Base-by-base conservation (phyloP, 2,888 invertebrate species). In the Camptogramma bilineatum region DNA sequence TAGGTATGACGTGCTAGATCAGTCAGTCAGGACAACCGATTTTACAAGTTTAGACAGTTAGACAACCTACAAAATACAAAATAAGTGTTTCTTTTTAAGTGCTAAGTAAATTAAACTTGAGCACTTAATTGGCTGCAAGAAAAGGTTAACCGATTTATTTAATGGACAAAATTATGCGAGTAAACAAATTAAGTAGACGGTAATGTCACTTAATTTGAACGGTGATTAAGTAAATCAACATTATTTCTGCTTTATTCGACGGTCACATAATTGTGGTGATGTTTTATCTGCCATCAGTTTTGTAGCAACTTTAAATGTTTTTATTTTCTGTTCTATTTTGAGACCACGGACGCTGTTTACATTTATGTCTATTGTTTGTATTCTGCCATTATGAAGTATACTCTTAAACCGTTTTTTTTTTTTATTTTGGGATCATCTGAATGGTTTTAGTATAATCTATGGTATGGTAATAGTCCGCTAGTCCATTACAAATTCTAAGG, bases 111-210 rank as follows among this genome's bases (percentile, higher is more conserved):
- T 44, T 44, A 39, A n/a, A 44, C 44, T 53, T 53, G 44, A 44
- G 44, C 16, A 44, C 50, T 39, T 39, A 39, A 39, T 39, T 28
- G 55, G 13, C 47, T 62, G 46, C 50, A 44, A 52, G 52, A 21
- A 63, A 58, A 58, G 48, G 44, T 53, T 17, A 53, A 50, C 31
- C 24, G 44, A 54, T 62, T 57, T 50, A 63, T 39, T 52, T 9
- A 57, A 47, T 18, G 28, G 19, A n/a, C 18, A 52, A 34, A 21
- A 53, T 31, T 47, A 18, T 46, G 50, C 53, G 54, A 54, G 31
- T 58, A 51, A 52, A 54, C 48, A 63, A 44, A 18, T 46, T 51
- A 51, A 44, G 54, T n/a, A 39, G 53, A 21, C 7, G 19, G 53
- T 54, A 50, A 58, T 58, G 53, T 19, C n/a, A 28, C 51, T 51